Evolutionary conservation across 1,140 invertebrate genomes (phyloP), one percentile per base, ranked within the genome.

Genomic region (Halictus rubicundus): DNA sequence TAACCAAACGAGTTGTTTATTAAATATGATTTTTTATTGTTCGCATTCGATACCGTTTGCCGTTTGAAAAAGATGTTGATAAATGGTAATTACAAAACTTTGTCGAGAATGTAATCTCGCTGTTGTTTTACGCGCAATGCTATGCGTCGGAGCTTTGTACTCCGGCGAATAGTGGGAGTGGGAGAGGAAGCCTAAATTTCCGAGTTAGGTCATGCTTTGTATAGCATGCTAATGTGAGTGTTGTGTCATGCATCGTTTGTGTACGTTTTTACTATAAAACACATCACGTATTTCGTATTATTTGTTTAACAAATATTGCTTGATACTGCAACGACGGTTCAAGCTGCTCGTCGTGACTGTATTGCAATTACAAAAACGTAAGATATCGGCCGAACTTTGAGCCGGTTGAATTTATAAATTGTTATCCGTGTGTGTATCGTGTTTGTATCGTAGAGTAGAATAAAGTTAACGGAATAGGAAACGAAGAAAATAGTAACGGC

Each of bases 291-390:
- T 23, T 14, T 59, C 42, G n/a, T 8, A 25, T 27, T 54, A 1
- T 52, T 60, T 78, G n/a, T 68, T 52, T 52, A 52, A 63, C n/a
- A 23, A 54, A 27, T 71, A 52, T 8, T n/a, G 7, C 2, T 49
- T 27, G 7, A 42, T 8, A 7, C 42, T 46, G 10, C 42, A 46
- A 2, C 42, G 14, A 59, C 5, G 27, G 49, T 16, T 61, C 2
- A n/a, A 1, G 1, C 59, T 19, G 5, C 0, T 16, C 16, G 23
- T 68, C 60, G 6, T 37, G 5, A 57, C 4, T 42, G 21, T 16
- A 37, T 32, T 71, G n/a, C 27, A 63, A 1, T 37, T 42, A 37
- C 25, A 16, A 37, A 69, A 16, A 0, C 10, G 16, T 37, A 57
- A 1, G 27, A 12, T 54, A 19, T 25, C 27, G 10, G 32, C n/a